Base-by-base conservation (phyloP, 2,113 vertebrate genomes). In the Catharus fuscescens region DNA sequence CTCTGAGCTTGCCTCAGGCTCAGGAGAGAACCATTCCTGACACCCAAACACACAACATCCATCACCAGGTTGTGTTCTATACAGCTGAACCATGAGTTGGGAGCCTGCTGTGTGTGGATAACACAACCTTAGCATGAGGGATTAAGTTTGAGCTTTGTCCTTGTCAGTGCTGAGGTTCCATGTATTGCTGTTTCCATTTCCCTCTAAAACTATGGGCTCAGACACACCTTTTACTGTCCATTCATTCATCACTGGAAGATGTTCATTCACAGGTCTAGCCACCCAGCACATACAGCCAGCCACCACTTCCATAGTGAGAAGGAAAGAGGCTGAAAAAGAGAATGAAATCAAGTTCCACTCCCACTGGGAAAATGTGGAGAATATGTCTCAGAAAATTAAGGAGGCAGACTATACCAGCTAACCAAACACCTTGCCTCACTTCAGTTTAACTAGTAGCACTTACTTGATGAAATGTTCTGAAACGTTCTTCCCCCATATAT, bases 211-310 rank as follows among this genome's bases (percentile, higher is more conserved):
- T 19, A 25, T 18, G 13, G 40, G 31, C 53, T 72, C 18, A 56
- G 24, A 29, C 8, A 19, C 0, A 0, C 12, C 4, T 16, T 62
- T 81, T 47, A 16, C 45, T n/a, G 54, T 82, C 11, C 13, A 17
- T 52, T 29, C 29, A 16, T 15, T 72, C 24, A 32, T 1, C 0
- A 4, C 31, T 40, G 26, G 25, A 45, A 80, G 59, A 34, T 60
- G 59, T 25, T 59, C 6, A 24, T 50, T 48, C 13, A 13, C 23
- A 59, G 23, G 5, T 73, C 17, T 66, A 44, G 20, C 8, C 42
- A 85, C 19, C 6, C 6, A 5, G 52, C 9, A 56, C 1, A 1
- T 71, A 31, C 44, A 57, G 12, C 10, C 48, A 77, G 20, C 4
- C 15, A 47, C 54, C 31, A 32, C 17, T 90, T 60, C 57, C 40